Percentiles rank a stretch among this genome's conserved stretches.
Conservation (phyloP, 2,888 invertebrate genomes). For the Sympetrum striolatum region DNA sequence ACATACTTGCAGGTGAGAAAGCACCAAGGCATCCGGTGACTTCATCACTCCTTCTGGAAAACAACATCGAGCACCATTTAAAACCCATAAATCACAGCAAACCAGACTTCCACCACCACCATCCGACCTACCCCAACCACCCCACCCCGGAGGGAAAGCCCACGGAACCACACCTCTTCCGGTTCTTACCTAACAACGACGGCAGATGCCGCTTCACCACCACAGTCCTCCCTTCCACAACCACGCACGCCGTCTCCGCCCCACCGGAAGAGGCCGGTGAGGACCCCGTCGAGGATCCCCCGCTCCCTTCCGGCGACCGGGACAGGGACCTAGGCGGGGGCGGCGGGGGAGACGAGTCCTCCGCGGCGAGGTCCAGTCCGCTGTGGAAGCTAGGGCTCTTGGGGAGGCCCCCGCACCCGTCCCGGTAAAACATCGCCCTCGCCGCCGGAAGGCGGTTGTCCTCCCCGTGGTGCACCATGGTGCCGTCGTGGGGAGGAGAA, state of each 20-base stretch:
- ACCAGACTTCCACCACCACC: not conserved
- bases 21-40: too few relatives aligned
- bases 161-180: not conserved
- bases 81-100: too few relatives aligned
- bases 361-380: slow-evolving; percentile 80
- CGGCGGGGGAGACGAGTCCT: slow-evolving; percentile 51
- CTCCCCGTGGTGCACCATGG: slow-evolving; percentile 53
- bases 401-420: slow-evolving; percentile 68
- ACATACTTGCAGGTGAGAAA: too few relatives aligned
- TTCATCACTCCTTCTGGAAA: too few relatives aligned
- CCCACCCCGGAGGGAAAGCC: not conserved
- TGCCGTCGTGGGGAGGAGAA: not conserved
- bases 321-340: slow-evolving; percentile 51
- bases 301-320: slow-evolving; percentile 38
- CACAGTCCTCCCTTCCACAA: slow-evolving; percentile 2
- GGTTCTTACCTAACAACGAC: slow-evolving; percentile 14
- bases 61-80: too few relatives aligned
- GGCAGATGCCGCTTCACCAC: slow-evolving; percentile 4
- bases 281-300: slow-evolving; percentile 56
- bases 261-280: slow-evolving; percentile 62
- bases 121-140: not conserved
- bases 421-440: slow-evolving; percentile 61
- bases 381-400: slow-evolving; percentile 90
- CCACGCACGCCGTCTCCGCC: slow-evolving; percentile 26
- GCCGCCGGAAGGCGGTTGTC: slow-evolving; percentile 56